These are phyloP conservation scores for Argyrosomus japonicus DNA, from an alignment of 2,113 vertebrate species.

Conservation along the genomic window DNA sequence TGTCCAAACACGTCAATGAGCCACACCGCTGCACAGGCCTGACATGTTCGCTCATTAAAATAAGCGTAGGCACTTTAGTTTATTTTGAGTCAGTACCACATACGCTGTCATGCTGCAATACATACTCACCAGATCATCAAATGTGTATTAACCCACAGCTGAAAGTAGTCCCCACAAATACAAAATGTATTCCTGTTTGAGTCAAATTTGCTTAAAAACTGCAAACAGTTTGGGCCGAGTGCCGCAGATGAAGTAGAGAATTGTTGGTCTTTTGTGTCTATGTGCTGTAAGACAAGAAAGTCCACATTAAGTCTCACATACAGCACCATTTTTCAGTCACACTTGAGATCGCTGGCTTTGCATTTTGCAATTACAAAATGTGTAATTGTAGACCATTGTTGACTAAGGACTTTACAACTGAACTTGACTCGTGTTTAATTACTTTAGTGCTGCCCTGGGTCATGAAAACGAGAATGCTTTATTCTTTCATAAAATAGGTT, in stretches of 20 bases:
- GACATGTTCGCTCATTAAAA: background rate
- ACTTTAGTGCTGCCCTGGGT: background rate
- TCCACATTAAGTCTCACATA: background rate
- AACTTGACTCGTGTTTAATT: conserved; percentile 12
- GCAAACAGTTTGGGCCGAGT: too few species aligned
- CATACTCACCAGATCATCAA: background rate
- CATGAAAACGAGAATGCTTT: background rate
- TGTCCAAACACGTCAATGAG: background rate
- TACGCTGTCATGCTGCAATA: background rate
- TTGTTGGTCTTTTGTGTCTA: background rate
- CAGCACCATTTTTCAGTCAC: background rate
- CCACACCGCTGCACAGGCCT: background rate
- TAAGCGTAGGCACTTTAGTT: background rate
- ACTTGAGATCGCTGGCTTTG: background rate
- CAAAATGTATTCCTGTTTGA: background rate
- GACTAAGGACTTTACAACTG: background rate
- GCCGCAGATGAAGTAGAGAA: too few species aligned
- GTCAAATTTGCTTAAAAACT: background rate
- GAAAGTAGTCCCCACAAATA: background rate
- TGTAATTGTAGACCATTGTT: conserved; percentile 12
- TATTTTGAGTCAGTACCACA: background rate
- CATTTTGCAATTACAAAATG: conserved; percentile 11
- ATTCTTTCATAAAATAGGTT: background rate
- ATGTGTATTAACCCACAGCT: background rate
- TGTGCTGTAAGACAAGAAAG: background rate